Conservation (phyloP, 2,797 vertebrate species). For the Squalus acanthias region DNA sequence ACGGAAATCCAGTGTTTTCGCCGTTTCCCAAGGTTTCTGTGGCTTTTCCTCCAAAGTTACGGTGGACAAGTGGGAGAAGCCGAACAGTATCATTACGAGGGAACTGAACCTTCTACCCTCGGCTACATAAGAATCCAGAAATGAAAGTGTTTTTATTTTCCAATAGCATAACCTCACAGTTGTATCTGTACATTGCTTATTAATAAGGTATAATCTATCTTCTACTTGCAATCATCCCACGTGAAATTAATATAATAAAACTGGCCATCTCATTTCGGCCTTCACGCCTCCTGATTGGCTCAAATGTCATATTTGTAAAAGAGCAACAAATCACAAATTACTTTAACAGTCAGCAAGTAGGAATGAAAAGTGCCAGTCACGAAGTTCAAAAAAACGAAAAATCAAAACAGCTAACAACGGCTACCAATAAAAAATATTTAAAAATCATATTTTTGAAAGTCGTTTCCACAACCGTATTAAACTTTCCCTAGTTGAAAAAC, state of each 20-base stretch:
- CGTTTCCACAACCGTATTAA: background rate
- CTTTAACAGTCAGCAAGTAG: background rate
- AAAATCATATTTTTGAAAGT: background rate
- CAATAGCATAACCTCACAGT: background rate
- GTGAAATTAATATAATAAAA: background rate
- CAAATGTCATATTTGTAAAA: background rate
- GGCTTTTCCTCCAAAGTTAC: background rate
- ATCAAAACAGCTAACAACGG: background rate
- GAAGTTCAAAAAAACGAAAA: background rate
- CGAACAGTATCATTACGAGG: background rate
- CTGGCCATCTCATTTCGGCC: background rate
- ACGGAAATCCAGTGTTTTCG: no score
- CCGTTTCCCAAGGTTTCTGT: background rate
- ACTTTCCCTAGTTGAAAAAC: background rate
- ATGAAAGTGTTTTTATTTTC: background rate
- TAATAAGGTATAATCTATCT: background rate
- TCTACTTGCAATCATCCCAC: background rate
- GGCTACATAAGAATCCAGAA: background rate
- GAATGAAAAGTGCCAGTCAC: background rate
- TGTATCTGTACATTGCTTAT: background rate
- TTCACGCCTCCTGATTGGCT: background rate
- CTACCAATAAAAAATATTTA: background rate
- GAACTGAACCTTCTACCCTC: background rate
- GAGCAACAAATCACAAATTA: background rate
- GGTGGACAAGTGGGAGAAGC: background rate